Evolutionary conservation across 2,113 vertebrate genomes (phyloP).

Genomic region (Plectropomus leopardus): DNA sequence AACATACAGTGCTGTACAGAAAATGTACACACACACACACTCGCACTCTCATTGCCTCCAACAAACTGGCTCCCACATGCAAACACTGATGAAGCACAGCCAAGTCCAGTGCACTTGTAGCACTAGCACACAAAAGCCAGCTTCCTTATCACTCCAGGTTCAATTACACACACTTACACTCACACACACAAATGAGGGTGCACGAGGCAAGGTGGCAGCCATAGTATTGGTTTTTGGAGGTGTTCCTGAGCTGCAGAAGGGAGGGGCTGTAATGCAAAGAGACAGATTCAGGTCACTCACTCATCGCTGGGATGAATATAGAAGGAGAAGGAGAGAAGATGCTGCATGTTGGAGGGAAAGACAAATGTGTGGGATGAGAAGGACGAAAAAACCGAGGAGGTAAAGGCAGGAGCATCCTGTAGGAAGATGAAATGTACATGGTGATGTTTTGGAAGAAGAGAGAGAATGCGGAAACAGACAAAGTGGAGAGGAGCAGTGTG

Average conservation of each 20-base stretch:
- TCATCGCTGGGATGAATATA: conserved; percentile 70
- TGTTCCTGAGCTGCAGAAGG: conserved; percentile 62
- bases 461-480: conserved; percentile 28
- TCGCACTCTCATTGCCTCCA: conserved; percentile 14
- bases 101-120: conserved; percentile 39
- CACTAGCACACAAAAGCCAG: conserved; percentile 18
- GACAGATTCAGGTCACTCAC: conserved; percentile 82
- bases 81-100: conserved; percentile 33
- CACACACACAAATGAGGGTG: conserved; percentile 40
- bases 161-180: conserved; percentile 59
- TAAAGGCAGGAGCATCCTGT: conserved; percentile 24
- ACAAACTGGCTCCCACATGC: conserved; percentile 47
- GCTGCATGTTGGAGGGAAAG: conserved; percentile 39
- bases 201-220: conserved; percentile 48
- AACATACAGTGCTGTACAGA: conserved; percentile 38
- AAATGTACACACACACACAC: conserved; percentile 6
- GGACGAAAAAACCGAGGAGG: conserved; percentile 6
- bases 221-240: conserved; percentile 64
- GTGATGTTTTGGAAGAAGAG: conserved; percentile 28
- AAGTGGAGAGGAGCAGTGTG: neutral
- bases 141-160: conserved; percentile 54
- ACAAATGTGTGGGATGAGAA: conserved; percentile 45
- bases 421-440: conserved; percentile 50
- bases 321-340: conserved; percentile 63
- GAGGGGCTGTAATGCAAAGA: conserved; percentile 73